Evolutionary conservation across 2,797 vertebrate genomes (phyloP).

Genomic region (Thaleichthys pacificus): DNA sequence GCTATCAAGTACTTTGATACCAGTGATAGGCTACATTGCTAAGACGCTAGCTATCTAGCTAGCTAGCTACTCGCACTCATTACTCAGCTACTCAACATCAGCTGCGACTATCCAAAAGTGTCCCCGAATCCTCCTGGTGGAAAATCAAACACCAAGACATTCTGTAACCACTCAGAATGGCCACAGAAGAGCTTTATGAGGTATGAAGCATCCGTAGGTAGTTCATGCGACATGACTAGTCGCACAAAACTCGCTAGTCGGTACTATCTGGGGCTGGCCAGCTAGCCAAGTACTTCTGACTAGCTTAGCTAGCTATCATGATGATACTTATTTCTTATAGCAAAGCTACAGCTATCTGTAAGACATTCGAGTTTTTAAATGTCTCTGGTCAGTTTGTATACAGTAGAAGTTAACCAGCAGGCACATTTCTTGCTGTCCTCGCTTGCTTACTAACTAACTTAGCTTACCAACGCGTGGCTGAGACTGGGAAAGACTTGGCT

Average conservation of each 20-base stretch:
- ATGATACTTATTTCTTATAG: too few relatives aligned
- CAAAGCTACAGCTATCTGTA: too few relatives aligned
- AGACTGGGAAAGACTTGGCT: too few relatives aligned
- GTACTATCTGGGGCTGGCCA: neutral
- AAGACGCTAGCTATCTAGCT: too few relatives aligned
- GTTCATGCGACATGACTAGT: neutral
- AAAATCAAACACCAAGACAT: neutral
- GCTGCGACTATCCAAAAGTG: neutral
- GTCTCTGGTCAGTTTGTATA: too few relatives aligned
- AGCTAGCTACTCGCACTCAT: too few relatives aligned
- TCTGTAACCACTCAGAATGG: neutral
- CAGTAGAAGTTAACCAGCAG: too few relatives aligned
- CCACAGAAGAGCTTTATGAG: slow-evolving; percentile 17
- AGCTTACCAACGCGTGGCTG: too few relatives aligned
- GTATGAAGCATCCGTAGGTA: neutral
- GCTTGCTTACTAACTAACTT: too few relatives aligned
- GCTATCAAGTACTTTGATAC: neutral
- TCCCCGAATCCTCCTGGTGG: neutral
- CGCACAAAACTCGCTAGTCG: neutral
- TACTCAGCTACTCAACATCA: too few relatives aligned
- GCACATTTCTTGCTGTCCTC: too few relatives aligned
- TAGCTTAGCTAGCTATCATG: neutral
- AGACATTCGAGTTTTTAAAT: too few relatives aligned
- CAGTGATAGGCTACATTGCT: neutral
- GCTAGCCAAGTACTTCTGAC: neutral